phyloP scores from a whole-genome alignment of 2,888 invertebrate species.

The Drosophila barbarae region DNA sequence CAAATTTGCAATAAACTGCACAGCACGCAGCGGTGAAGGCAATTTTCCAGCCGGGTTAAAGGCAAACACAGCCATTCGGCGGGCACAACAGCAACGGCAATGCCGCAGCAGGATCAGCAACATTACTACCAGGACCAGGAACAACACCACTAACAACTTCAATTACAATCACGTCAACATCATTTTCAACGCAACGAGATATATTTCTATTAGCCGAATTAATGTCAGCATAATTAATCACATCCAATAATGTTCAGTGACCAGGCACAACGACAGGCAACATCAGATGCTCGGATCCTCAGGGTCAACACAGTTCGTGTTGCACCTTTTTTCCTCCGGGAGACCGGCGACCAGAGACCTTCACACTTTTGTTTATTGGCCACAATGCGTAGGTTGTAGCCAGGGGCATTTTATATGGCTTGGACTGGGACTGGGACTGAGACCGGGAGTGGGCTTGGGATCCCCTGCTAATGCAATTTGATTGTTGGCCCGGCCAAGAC shows the following conservation, averaged over 20 bases:
- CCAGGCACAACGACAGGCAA: constrained; percentile 28
- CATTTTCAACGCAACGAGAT: constrained; percentile 72
- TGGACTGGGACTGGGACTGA: constrained; percentile 9
- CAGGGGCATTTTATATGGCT: constrained; percentile 58
- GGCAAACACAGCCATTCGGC: constrained; percentile 49
- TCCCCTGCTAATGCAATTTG: constrained; percentile 50
- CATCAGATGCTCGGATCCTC: constrained; percentile 18
- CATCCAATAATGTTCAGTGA: constrained; percentile 56
- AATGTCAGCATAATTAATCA: constrained; percentile 75
- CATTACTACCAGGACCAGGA: constrained; percentile 8
- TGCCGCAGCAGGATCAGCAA: constrained; percentile 32
- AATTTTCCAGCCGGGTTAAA: constrained; percentile 64
- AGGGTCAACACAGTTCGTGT: constrained; percentile 62
- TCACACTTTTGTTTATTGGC: constrained; percentile 72
- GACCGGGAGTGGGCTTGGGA: neutral
- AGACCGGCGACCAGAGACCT: constrained; percentile 49
- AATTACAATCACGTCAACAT: constrained; percentile 74
- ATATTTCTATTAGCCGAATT: constrained; percentile 75
- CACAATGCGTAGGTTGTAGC: constrained; percentile 70
- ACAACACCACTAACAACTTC: constrained; percentile 57
- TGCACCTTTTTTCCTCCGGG: constrained; percentile 36
- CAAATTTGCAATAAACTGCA: constrained; percentile 72
- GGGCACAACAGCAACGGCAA: constrained; percentile 31
- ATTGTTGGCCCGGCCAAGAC: constrained; percentile 44
- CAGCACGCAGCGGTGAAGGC: constrained; percentile 64